Base-by-base conservation (phyloP, 2,888 invertebrate species). In the Labia minor region DNA sequence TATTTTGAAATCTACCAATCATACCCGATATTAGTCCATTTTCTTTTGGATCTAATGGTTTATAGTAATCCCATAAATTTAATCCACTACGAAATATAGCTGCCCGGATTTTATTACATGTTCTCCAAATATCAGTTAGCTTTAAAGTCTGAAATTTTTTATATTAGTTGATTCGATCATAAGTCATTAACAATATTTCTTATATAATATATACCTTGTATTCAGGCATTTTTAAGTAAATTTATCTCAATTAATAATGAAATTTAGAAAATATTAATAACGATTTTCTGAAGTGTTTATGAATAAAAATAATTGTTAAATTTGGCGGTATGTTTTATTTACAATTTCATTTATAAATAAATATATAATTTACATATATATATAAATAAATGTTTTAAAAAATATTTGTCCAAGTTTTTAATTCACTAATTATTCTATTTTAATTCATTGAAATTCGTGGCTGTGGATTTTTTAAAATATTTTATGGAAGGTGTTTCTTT, bases 81-180 rank as follows among this genome's bases (percentile, higher is more conserved):
- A 89, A 81, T 14, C 86, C 86, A 71, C 86, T 83, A 70, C 88
- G 84, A 78, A 87, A 88, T 67, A 86, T 83, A 1, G 88, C 86
- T 16, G 87, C 85, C 70, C 89, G 85, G 75, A 90, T 88, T 81
- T 90, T 90, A 78, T 89, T 88, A 79, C 88, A 89, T 20, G 86
- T 86, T 74, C 87, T 83, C 89, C 90, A 89, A 66, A 89, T 84
- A 76, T 88, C 86, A 63, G 85, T 82, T 69, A 88, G 78, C 16
- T 68, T 37, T n/a, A 71, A 18, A 11, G 61, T 26, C 66, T 67
- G 61, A 16, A 66, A 61, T 61, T 19, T 64, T 65, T 20, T 37
- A 21, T 61, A 21, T 65, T 18, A 8, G 33, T 4, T 16, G 8
- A 20, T 61, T 16, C 37, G 26, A 64, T 19, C 16, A 64, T 26